These are phyloP conservation scores for Bombus difficillimus DNA, from an alignment of 1,140 invertebrate genomes.

Conservation along the genomic window DNA sequence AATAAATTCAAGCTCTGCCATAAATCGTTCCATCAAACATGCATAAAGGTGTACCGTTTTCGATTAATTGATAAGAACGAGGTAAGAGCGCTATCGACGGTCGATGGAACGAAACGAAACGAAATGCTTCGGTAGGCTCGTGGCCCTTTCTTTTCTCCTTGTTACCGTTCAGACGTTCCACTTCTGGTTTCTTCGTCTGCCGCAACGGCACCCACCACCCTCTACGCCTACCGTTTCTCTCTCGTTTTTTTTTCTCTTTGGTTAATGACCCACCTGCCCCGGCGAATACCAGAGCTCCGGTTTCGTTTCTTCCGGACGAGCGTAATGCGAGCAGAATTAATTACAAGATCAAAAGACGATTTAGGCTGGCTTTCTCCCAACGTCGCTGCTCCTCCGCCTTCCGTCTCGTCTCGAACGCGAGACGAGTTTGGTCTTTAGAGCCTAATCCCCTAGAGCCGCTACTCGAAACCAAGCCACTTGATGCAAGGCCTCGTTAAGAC, in stretches of 20 bases:
- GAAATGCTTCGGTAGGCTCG: conserved; percentile 4
- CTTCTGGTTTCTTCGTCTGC: not conserved
- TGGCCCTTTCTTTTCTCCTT: not conserved
- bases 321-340: conserved; percentile 60
- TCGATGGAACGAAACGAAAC: not conserved
- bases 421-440: conserved; percentile 65
- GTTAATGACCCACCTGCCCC: not conserved
- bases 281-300: conserved; percentile 7
- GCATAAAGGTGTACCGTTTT: conserved; percentile 24
- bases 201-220: not conserved
- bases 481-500: conserved; percentile 61
- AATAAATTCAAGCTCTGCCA: conserved; percentile 47
- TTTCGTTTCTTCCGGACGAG: conserved; percentile 31
- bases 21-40: conserved; percentile 43
- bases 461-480: conserved; percentile 62
- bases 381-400: not conserved
- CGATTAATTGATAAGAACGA: conserved; percentile 53
- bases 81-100: conserved; percentile 23
- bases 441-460: conserved; percentile 62
- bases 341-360: conserved; percentile 68
- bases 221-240: not conserved
- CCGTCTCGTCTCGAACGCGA: conserved; percentile 24
- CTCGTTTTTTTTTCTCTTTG: not conserved
- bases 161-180: not conserved
- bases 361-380: conserved; percentile 53